phyloP scores from a whole-genome alignment of 2,113 vertebrate genomes.

The Phainopepla nitens region DNA sequence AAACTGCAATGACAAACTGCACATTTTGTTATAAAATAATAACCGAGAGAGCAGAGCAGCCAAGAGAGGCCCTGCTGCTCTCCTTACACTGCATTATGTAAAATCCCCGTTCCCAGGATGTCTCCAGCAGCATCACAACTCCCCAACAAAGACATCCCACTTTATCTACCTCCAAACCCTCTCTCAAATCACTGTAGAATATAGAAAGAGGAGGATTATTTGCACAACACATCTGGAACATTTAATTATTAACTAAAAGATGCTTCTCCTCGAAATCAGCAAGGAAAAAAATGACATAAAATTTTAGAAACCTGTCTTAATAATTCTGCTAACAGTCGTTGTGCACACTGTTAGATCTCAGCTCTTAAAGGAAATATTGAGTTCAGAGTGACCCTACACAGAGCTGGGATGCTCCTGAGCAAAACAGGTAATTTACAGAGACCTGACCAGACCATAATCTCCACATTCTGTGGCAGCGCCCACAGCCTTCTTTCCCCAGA shows the following conservation, averaged over 20 bases:
- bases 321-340: not conserved
- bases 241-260: not conserved
- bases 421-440: not conserved
- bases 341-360: not conserved
- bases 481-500: not conserved
- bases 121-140: not conserved
- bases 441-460: not conserved
- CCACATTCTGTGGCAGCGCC: rapidly evolving
- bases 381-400: not conserved
- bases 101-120: not conserved
- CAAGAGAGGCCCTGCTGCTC: not conserved
- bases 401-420: not conserved
- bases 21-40: not conserved
- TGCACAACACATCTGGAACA: not conserved
- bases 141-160: not conserved
- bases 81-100: not conserved
- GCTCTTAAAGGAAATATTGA: not conserved
- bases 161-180: not conserved
- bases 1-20: not conserved
- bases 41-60: not conserved
- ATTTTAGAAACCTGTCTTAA: not conserved
- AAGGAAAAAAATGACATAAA: not conserved
- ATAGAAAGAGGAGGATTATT: not conserved
- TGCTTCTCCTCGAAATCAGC: not conserved
- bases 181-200: not conserved